phyloP scores from a whole-genome alignment of 1,140 invertebrate species.

The Venturia canescens region DNA sequence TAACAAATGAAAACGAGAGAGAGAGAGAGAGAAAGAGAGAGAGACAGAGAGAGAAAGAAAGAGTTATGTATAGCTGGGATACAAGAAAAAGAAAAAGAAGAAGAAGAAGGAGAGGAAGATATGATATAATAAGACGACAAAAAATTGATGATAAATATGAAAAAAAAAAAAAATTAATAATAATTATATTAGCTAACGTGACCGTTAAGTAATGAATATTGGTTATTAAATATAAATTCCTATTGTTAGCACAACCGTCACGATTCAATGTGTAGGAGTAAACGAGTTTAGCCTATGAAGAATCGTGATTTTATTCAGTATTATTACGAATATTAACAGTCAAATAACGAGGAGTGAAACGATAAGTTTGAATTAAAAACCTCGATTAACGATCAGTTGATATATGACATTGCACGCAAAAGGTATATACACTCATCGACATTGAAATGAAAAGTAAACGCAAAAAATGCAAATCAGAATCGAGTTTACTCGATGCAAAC shows the following conservation, averaged over 20 bases:
- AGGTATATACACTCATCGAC: slow-evolving; percentile 17
- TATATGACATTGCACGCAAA: not conserved
- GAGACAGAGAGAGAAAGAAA: no score
- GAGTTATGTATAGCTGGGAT: slow-evolving; percentile 38
- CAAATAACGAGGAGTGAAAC: slow-evolving; percentile 30
- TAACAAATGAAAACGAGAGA: no score
- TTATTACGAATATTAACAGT: slow-evolving; percentile 25
- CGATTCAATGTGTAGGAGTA: slow-evolving; percentile 22
- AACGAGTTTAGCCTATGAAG: slow-evolving; percentile 1
- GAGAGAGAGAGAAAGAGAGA: no score
- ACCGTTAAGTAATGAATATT: slow-evolving; percentile 43
- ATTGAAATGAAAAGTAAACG: slow-evolving; percentile 14
- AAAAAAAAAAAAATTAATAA: slow-evolving; percentile 29
- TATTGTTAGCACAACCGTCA: slow-evolving; percentile 44
- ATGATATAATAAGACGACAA: slow-evolving; percentile 40
- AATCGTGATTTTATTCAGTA: slow-evolving; percentile 47
- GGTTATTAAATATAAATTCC: slow-evolving; percentile 42
- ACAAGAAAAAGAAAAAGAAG: slow-evolving; percentile 52
- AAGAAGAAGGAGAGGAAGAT: slow-evolving; percentile 53
- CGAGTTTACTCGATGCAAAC: not conserved
- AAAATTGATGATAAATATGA: slow-evolving; percentile 13
- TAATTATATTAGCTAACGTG: slow-evolving; percentile 41
- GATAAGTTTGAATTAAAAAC: slow-evolving; percentile 30
- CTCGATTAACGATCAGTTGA: slow-evolving; percentile 2
- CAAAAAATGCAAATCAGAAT: slow-evolving; percentile 35